Evolutionary conservation across 2,113 vertebrate genomes (phyloP).

Genomic region (Sminthopsis crassicaudata): DNA sequence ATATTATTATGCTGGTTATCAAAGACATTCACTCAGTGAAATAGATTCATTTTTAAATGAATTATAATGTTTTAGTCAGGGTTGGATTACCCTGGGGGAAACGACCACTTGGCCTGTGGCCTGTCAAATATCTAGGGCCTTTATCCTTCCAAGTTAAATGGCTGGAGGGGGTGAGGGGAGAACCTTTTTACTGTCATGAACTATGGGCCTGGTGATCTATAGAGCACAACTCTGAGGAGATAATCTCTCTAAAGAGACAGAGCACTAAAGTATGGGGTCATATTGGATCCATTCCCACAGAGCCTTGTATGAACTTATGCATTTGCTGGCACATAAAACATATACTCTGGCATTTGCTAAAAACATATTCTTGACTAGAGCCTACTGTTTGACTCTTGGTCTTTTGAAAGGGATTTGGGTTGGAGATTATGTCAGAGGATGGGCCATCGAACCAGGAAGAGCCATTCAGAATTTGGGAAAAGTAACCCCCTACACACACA

Average conservation of each 20-base stretch:
- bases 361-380: not conserved
- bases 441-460: not conserved
- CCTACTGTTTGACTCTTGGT: not conserved
- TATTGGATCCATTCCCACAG: not conserved
- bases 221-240: not conserved
- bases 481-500: not conserved
- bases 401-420: not conserved
- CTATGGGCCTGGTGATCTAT: fast-evolving
- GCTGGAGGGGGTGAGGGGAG: not conserved
- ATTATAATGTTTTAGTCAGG: not conserved
- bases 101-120: not conserved
- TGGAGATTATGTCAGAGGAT: not conserved
- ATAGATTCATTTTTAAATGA: not conserved
- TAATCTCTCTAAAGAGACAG: not conserved
- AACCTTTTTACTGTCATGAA: not conserved
- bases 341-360: not conserved
- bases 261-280: not conserved
- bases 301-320: not conserved
- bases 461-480: not conserved
- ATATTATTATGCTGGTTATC: not conserved
- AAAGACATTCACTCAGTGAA: not conserved
- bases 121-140: not conserved
- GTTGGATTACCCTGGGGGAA: not conserved
- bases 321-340: not conserved
- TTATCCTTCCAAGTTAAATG: not conserved